Base-by-base conservation (phyloP, 2,888 invertebrate genomes). In the Sipunculus nudus region DNA sequence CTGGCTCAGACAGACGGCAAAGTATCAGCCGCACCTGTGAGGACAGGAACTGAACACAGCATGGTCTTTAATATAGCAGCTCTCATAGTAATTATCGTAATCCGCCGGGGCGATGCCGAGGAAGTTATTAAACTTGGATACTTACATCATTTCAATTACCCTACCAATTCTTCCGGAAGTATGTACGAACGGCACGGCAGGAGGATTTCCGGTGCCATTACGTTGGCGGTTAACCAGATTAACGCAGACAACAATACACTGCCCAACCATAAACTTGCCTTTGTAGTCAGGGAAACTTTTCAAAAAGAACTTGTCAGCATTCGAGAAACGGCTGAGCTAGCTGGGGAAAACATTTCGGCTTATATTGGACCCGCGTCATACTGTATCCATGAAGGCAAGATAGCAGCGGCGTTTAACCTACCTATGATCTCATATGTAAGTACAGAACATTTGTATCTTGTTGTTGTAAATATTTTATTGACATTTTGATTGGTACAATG, bases 341-440 rank as follows among this genome's bases (percentile, higher is more conserved):
- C 94, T 41, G 93, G 94, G 91, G 91, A 89, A 49, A 92, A 94
- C 76, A 89, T 96, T 54, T 90, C 92, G 2, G 95, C 89, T 35
- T 94, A 93, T 81, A 92, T 96, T 72, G 96, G 95, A 0, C 92
- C 92, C 0, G 92, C 92, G 78, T 93, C 93, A 82, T 92, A 94
- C 0, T 82, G 96, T 82, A 89, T 93, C 23, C 94, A 95, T 83
- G 96, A 96, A 84, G 96, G 93, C 0, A 89, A 92, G 70, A 92
- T 96, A 89, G 95, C 96, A 0, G 92, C 94, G 1, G 92, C 94
- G 41, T 94, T 96, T 85, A 94, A 96, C 84, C 86, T 95, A 49
- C 94, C 95, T 4, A 96, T 96, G 96, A 92, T 96, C 78, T 96
- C 96, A 70, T 96, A 96, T 81, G 96, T 96, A 85, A 91, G 93